These are phyloP conservation scores for Chaetoderma sp. DNA, from an alignment of 2,888 invertebrate genomes.

Conservation along the genomic window DNA sequence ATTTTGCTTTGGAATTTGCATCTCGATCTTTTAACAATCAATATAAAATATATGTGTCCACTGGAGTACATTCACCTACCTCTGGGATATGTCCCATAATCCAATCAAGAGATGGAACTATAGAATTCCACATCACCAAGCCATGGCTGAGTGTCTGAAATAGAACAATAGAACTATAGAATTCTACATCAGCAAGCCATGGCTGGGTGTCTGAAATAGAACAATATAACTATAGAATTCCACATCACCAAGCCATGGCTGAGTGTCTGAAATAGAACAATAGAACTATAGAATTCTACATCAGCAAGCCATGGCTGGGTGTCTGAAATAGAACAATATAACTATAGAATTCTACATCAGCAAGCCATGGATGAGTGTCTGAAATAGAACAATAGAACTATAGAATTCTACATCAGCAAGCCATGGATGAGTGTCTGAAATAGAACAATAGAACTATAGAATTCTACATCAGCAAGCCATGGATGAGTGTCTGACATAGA, in stretches of 20 bases:
- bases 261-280: conserved; percentile 77
- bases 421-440: too few relatives aligned
- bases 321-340: conserved; percentile 70
- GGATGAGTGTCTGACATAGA: too few relatives aligned
- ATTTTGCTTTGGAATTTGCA: too few relatives aligned
- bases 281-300: conserved; percentile 89
- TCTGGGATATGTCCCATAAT: conserved; percentile 67
- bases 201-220: conserved; percentile 75
- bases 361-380: too few relatives aligned
- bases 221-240: conserved; percentile 84
- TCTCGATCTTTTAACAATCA: too few relatives aligned
- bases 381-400: too few relatives aligned
- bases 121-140: conserved; percentile 88
- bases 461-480: too few relatives aligned
- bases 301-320: conserved; percentile 77
- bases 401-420: too few relatives aligned
- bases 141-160: conserved; percentile 75
- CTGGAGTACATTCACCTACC: conserved; percentile 42
- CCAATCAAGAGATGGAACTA: conserved; percentile 86
- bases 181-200: conserved; percentile 88
- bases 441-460: too few relatives aligned
- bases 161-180: conserved; percentile 82
- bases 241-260: conserved; percentile 83
- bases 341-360: too few relatives aligned
- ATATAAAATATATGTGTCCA: too few relatives aligned